phyloP scores from a whole-genome alignment of 2,113 vertebrate species.

The Colistium nudipinnis region DNA sequence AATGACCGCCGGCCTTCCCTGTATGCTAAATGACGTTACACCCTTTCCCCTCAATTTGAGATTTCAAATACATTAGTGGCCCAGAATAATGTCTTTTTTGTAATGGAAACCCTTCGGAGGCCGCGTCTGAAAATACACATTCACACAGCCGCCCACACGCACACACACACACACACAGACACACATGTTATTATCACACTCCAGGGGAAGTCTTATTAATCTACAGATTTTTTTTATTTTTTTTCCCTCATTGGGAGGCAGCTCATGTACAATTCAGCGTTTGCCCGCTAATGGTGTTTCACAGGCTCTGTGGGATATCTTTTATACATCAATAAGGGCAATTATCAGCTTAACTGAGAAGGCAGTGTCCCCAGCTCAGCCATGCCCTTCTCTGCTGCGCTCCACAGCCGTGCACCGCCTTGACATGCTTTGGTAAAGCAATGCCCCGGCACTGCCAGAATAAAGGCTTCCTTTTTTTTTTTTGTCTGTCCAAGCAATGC shows the following conservation, averaged over 20 bases:
- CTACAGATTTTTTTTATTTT: slow-evolving; percentile 58
- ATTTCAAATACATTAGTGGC: slow-evolving; percentile 69
- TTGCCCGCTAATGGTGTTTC: slow-evolving; percentile 84
- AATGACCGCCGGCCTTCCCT: slow-evolving; percentile 69
- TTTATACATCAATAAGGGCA: slow-evolving; percentile 89
- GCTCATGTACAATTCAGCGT: slow-evolving; percentile 85
- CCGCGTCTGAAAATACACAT: slow-evolving; percentile 64
- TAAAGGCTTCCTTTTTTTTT: slow-evolving; percentile 21
- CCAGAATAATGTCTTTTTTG: slow-evolving; percentile 63
- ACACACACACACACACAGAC: slow-evolving; percentile 57
- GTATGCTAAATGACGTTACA: slow-evolving; percentile 66
- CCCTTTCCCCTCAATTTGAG: slow-evolving; percentile 65
- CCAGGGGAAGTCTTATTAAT: slow-evolving; percentile 82
- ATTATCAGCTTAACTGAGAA: slow-evolving; percentile 86
- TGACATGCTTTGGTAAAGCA: slow-evolving; percentile 47
- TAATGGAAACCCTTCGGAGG: slow-evolving; percentile 74
- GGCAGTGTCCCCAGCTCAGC: slow-evolving; percentile 75
- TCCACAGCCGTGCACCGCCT: slow-evolving; percentile 41
- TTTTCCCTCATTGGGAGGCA: slow-evolving; percentile 80
- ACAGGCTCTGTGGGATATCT: slow-evolving; percentile 85
- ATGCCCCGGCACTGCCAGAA: slow-evolving; percentile 15
- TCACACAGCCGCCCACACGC: slow-evolving; percentile 55
- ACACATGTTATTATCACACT: slow-evolving; percentile 76
- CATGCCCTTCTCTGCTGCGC: slow-evolving; percentile 64
- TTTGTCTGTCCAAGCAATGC: background rate